Percentiles rank a stretch among this genome's conserved stretches.
Evolutionary conservation across 2,888 invertebrate genomes (phyloP).

Genomic region (Scaptomyza parva): DNA sequence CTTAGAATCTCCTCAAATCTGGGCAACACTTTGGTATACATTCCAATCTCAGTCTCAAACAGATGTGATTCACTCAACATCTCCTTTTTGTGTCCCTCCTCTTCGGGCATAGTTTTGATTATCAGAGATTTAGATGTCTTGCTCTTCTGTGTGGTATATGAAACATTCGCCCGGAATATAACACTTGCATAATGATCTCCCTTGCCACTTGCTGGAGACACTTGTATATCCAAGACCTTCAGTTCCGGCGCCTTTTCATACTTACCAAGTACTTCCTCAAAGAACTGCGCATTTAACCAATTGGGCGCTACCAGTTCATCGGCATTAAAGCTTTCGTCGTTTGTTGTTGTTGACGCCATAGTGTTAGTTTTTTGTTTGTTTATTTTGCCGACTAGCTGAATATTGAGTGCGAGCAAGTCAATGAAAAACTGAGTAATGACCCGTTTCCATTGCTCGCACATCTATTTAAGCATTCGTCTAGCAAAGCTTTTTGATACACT

Average conservation of each 20-base stretch:
- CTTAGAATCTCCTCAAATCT: conserved; percentile 58
- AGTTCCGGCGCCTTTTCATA: conserved; percentile 42
- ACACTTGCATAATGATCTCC: conserved; percentile 51
- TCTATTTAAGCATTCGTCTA: conserved; percentile 1
- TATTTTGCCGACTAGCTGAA: background rate
- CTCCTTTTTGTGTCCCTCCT: conserved; percentile 59
- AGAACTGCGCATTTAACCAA: conserved; percentile 57
- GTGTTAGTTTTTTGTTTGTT: too few relatives aligned
- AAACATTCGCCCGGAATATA: conserved; percentile 45
- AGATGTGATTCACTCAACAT: conserved; percentile 25
- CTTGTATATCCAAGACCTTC: conserved; percentile 34
- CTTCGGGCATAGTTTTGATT: conserved; percentile 59
- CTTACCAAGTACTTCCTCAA: conserved; percentile 38
- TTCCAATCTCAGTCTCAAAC: conserved; percentile 65
- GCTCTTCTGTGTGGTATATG: conserved; percentile 10
- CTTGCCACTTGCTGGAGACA: conserved; percentile 53
- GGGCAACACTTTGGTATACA: conserved; percentile 72
- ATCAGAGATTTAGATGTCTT: conserved; percentile 41
- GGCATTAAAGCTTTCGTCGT: conserved; percentile 35
- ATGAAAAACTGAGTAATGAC: background rate
- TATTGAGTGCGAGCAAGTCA: background rate
- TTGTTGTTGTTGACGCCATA: conserved; percentile 25
- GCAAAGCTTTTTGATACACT: conserved; percentile 14
- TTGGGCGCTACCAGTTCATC: conserved; percentile 60
- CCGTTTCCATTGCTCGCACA: background rate